Evolutionary conservation across 2,888 invertebrate genomes (phyloP), one percentile per base, ranked within the genome.

Genomic region (Hirtodrosophila duncani): DNA sequence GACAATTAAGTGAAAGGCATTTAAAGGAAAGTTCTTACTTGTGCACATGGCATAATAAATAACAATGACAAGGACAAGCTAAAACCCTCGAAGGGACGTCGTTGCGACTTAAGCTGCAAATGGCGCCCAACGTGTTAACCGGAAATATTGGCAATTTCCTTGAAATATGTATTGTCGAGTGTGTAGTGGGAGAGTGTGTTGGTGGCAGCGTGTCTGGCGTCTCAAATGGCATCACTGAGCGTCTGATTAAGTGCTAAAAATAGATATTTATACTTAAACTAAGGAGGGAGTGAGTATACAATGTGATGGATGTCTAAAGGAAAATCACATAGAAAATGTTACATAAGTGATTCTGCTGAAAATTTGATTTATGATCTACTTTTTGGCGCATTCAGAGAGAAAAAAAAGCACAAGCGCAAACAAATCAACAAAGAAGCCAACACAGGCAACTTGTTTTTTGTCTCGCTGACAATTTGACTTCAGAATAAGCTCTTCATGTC

Each of bases 81-180:
- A 3, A 26, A 26, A 9, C 16, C 16, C 41, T 41, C 20, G 8
- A 10, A 30, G 21, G 21, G 23, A 6, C 33, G 10, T n/a, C n/a
- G n/a, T n/a, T n/a, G n/a, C n/a, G n/a, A n/a, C n/a, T n/a, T n/a
- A n/a, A n/a, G 5, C 17, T 3, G 29, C 29, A 14, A 29, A 46
- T 37, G 46, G 23, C 46, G 34, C 45, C 33, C 43, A 52, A 58
- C 56, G 38, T 58, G 45, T 49, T 46, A 70, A 79, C 67, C 67
- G 75, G 71, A 78, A 75, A 75, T 70, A 74, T 79, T 79, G 71
- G 55, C 71, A 74, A 75, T 68, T 79, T 75, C 50, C 61, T 34
- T 62, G 50, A 75, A 62, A 63, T 75, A 74, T 70, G 63, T 67
- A 51, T 53, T 59, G n/a, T 14, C 10, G 37, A 24, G 31, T 17